These are phyloP conservation scores for Dilophus febrilis DNA, from an alignment of 2,888 invertebrate species.

Conservation along the genomic window DNA sequence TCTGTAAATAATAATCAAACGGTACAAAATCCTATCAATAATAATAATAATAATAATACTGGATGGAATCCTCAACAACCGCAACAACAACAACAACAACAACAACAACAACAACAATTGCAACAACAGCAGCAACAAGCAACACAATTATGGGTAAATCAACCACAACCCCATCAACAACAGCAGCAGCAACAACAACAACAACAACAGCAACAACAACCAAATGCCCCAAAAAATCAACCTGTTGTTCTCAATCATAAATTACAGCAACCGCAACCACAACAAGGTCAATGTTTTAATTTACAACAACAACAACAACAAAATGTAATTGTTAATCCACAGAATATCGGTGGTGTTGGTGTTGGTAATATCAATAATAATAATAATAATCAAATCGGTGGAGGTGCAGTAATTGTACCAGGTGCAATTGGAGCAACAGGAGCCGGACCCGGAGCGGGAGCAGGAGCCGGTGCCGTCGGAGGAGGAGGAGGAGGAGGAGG, in stretches of 20 bases:
- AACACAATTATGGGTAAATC: constrained; percentile 33
- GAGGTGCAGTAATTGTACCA: constrained; percentile 29
- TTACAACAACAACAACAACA: constrained; percentile 25
- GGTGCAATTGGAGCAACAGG: constrained; percentile 21
- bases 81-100: constrained; percentile 14
- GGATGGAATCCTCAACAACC: too few species aligned
- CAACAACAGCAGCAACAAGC: constrained; percentile 32
- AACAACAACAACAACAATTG: constrained; percentile 19
- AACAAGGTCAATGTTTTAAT: constrained; percentile 22
- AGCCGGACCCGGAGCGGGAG: constrained; percentile 30
- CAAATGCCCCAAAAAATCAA: constrained; percentile 24
- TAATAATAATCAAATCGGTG: constrained; percentile 17
- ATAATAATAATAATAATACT: too few species aligned
- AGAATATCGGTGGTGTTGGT: constrained; percentile 8
- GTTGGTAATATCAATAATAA: constrained; percentile 15
- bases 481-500: constrained; percentile 27
- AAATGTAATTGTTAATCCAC: constrained; percentile 8
- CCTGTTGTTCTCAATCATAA: constrained; percentile 4
- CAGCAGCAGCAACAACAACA: constrained; percentile 3
- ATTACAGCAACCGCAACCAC: constrained; percentile 14
- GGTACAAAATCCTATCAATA: too few species aligned
- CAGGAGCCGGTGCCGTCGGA: constrained; percentile 33
- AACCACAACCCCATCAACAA: not conserved
- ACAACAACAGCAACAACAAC: constrained; percentile 12
- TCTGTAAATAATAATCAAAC: too few species aligned